Base-by-base conservation (phyloP, 1,140 invertebrate species). In the Batillaria attramentaria region DNA sequence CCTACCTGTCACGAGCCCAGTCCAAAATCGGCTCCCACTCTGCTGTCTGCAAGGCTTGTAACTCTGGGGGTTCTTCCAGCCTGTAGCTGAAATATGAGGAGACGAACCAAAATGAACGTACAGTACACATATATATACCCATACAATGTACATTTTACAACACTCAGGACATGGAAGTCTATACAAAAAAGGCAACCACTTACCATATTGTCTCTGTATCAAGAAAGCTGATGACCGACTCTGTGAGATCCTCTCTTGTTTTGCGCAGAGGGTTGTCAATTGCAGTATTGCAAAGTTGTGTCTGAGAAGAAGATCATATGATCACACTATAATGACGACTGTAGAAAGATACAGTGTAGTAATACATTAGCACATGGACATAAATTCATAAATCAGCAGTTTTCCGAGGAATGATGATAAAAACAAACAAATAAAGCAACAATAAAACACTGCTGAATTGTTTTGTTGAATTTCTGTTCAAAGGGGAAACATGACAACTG, bases 251-350 rank as follows among this genome's bases (percentile, higher is more conserved):
- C 83, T 94, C 92, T 87, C 95, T 86, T 33, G 84, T 95, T 74
- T 95, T 92, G 81, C 95, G 94, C 83, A 95, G 94, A 28, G 97
- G 97, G 92, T 99, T 99, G 89, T 99, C 98, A 68, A 97, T 90
- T 78, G 94, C 94, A 46, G 96, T 98, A 86, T 96, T 97, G 85
- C 95, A 95, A 10, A 99, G 91, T n/a, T 95, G 94, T 33, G 95
- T 98, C 94, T 97, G 90, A 78, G 91, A 90, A 84, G 84, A 42
- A 42, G 39, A 37, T 33, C 3, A 18, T 60, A 50, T 43, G 3
- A 10, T 24, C 28, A 43, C 20, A 16, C 18, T 20, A 31, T 35
- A 72, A 28, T 57, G 18, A 57, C 37, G 18, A 57, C 20, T 28
- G 13, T 6, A 3, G 2, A 73, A 28, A 50, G 54, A n/a, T 57